These are phyloP conservation scores for Acanthosepion esculentum DNA, from an alignment of 2,888 invertebrate species.

Conservation along the genomic window DNA sequence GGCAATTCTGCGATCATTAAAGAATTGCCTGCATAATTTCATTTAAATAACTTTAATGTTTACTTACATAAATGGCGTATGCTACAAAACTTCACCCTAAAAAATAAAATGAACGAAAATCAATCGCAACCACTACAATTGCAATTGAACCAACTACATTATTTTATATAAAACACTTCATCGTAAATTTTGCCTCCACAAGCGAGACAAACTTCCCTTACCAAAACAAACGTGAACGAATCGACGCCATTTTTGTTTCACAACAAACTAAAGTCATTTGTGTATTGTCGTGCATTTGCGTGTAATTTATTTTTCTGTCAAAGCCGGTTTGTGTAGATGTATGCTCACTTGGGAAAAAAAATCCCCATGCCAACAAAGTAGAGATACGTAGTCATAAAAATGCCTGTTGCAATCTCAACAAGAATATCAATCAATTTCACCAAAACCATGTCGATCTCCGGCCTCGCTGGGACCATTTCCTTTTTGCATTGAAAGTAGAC, in stretches of 20 bases:
- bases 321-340: constrained; percentile 9
- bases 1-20: background rate
- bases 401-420: background rate
- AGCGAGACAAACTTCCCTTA: background rate
- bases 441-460: background rate
- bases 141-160: background rate
- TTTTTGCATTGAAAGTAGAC: background rate
- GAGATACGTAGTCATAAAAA: background rate
- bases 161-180: background rate
- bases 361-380: background rate
- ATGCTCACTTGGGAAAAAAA: background rate
- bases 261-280: background rate
- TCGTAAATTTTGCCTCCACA: background rate
- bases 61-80: background rate
- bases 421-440: background rate
- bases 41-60: background rate
- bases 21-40: background rate
- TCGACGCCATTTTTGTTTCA: constrained; percentile 33
- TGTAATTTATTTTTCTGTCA: background rate
- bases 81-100: background rate
- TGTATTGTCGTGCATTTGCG: constrained; percentile 33
- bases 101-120: background rate
- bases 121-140: background rate
- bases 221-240: background rate
- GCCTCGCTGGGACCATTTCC: background rate